Evolutionary conservation across 2,797 vertebrate species (phyloP).

Genomic region (Gouania willdenowi): DNA sequence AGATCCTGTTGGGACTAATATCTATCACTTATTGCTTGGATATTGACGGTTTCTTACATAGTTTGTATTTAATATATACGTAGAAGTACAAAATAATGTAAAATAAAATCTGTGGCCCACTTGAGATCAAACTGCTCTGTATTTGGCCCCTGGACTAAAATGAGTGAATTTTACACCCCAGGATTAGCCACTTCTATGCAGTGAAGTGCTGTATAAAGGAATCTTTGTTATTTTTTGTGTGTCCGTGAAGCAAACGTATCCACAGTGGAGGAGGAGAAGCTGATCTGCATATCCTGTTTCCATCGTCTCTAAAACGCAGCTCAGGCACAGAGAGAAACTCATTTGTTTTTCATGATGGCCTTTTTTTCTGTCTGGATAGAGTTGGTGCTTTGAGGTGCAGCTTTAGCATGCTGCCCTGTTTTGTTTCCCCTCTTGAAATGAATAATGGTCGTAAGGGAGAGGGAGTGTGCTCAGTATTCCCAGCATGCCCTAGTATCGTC

Average conservation of each 20-base stretch:
- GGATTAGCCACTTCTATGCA: conserved; percentile 48
- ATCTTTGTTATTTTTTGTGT: conserved; percentile 35
- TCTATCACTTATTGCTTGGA: too few species aligned
- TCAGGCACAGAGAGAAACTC: conserved; percentile 30
- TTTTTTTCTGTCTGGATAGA: conserved; percentile 53
- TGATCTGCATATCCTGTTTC: conserved; percentile 44
- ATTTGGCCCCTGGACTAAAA: too few species aligned
- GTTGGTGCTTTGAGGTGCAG: conserved; percentile 44
- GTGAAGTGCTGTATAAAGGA: conserved; percentile 39
- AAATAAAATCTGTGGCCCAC: too few species aligned
- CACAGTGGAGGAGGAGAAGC: conserved; percentile 27
- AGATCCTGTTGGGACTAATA: too few species aligned
- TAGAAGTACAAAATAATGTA: too few species aligned
- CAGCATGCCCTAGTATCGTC: conserved; percentile 45
- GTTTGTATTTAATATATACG: too few species aligned
- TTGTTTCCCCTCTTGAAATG: conserved; percentile 65
- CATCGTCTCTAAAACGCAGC: conserved; percentile 29
- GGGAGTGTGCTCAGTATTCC: conserved; percentile 61
- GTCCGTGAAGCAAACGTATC: conserved; percentile 38
- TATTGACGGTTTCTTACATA: too few species aligned
- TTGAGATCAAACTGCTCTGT: too few species aligned
- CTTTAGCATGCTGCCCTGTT: conserved; percentile 53
- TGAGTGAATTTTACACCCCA: too few species aligned
- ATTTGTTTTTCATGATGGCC: conserved; percentile 51
- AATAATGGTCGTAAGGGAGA: conserved; percentile 52